Evolutionary conservation across 2,113 vertebrate genomes (phyloP).

Genomic region (Tinamus guttatus): DNA sequence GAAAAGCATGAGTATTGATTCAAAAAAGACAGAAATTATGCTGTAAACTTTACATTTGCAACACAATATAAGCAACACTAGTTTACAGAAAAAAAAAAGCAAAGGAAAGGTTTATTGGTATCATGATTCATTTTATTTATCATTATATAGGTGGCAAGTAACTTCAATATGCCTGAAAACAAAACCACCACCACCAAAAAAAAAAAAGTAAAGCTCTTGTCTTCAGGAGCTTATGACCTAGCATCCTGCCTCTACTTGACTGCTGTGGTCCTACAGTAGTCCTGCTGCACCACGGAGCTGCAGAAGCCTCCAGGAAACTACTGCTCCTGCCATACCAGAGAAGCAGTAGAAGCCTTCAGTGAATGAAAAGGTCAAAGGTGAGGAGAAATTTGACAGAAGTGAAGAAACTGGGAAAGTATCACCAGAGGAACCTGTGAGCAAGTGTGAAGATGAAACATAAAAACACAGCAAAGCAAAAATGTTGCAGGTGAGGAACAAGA

Average conservation of each 20-base stretch:
- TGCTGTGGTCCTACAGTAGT: background rate
- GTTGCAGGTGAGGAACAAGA: background rate
- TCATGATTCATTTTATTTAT: background rate
- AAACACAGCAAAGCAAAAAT: background rate
- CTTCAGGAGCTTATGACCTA: background rate
- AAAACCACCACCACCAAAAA: no score
- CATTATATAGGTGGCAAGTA: background rate
- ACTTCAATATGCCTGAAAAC: background rate
- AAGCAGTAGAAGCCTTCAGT: background rate
- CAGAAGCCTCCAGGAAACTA: background rate
- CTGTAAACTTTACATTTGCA: background rate
- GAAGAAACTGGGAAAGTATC: background rate
- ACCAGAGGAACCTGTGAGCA: background rate
- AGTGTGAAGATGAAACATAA: background rate
- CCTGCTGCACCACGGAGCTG: background rate
- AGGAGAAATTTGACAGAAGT: background rate
- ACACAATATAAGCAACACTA: background rate
- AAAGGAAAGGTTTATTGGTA: background rate
- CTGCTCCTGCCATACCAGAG: background rate
- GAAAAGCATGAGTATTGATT: background rate
- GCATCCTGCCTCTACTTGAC: background rate
- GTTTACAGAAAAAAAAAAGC: background rate
- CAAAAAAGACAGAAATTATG: slow-evolving; percentile 12
- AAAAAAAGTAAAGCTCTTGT: background rate
- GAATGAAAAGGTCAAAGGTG: background rate